phyloP scores from a whole-genome alignment of 2,888 invertebrate species.

The Oscheius sp. region DNA sequence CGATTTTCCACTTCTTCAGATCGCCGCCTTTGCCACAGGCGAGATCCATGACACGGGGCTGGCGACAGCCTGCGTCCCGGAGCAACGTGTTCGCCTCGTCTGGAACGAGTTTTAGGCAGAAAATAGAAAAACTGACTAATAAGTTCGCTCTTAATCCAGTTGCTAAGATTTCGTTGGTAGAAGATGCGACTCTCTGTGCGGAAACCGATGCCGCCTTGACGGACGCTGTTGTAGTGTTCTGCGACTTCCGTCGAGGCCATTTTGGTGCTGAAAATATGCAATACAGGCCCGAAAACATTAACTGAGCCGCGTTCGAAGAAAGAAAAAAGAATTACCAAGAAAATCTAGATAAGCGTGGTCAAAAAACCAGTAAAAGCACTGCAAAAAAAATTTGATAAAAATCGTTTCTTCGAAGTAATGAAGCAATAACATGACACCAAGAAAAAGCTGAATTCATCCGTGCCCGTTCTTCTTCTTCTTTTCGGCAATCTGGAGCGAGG shows the following conservation, averaged over 20 bases:
- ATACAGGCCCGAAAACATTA: not conserved
- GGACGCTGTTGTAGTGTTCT: constrained; percentile 90
- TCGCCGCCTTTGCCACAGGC: constrained; percentile 99
- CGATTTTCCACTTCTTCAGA: constrained; percentile 85
- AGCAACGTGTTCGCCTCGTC: constrained; percentile 51
- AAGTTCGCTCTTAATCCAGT: constrained; percentile 96
- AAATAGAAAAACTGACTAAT: constrained; percentile 81
- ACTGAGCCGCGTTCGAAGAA: not conserved
- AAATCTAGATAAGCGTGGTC: not conserved
- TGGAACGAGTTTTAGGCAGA: constrained; percentile 14
- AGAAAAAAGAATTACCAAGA: too few relatives aligned
- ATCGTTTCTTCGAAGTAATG: not conserved
- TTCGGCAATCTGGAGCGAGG: constrained; percentile 13
- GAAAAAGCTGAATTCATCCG: not conserved
- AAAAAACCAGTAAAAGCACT: not conserved
- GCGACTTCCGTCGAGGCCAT: constrained; percentile 80
- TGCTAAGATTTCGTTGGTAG: constrained; percentile 95
- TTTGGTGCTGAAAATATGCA: not conserved
- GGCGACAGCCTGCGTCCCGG: constrained; percentile 30
- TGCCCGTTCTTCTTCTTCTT: constrained; percentile 10
- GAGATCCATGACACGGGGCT: constrained; percentile 84
- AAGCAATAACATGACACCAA: not conserved
- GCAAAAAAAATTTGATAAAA: not conserved
- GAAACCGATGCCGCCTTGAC: constrained; percentile 85
- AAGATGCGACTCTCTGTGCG: constrained; percentile 90